Evolutionary conservation across 2,888 invertebrate species (phyloP).

Genomic region (Lysandra bellargus): DNA sequence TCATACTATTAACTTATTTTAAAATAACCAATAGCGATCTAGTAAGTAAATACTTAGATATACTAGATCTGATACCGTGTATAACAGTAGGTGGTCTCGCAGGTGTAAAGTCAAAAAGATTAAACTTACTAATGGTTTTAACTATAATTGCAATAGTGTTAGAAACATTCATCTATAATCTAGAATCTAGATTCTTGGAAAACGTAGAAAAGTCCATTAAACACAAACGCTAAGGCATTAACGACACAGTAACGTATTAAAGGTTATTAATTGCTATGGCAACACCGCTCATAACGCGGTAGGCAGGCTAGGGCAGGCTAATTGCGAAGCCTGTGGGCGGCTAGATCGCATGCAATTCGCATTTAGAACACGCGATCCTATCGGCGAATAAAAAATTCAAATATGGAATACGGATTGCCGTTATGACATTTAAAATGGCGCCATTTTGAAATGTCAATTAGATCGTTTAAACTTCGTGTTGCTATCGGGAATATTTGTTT

Average conservation of each 20-base stretch:
- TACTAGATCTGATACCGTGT: not conserved
- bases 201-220: slow-evolving; percentile 12
- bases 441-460: slow-evolving; percentile 14
- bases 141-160: not conserved
- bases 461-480: slow-evolving; percentile 3
- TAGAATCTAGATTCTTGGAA: not conserved
- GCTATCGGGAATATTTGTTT: not conserved
- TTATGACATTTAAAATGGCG: slow-evolving; percentile 30
- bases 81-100: not conserved
- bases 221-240: slow-evolving; percentile 2
- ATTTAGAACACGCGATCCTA: slow-evolving; percentile 31
- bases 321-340: slow-evolving; percentile 34
- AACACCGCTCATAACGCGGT: slow-evolving; percentile 31
- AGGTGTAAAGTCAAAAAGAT: not conserved
- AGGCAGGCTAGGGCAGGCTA: slow-evolving; percentile 31
- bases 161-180: not conserved
- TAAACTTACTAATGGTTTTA: not conserved
- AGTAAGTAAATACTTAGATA: not conserved
- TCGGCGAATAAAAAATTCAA: slow-evolving; percentile 30
- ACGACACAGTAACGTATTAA: slow-evolving; percentile 29
- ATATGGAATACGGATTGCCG: slow-evolving; percentile 15
- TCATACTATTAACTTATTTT: not conserved
- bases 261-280: slow-evolving; percentile 34
- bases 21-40: not conserved
- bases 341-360: slow-evolving; percentile 31